phyloP scores from a whole-genome alignment of 2,888 invertebrate species.

The Lepidocyrtoides sp. region DNA sequence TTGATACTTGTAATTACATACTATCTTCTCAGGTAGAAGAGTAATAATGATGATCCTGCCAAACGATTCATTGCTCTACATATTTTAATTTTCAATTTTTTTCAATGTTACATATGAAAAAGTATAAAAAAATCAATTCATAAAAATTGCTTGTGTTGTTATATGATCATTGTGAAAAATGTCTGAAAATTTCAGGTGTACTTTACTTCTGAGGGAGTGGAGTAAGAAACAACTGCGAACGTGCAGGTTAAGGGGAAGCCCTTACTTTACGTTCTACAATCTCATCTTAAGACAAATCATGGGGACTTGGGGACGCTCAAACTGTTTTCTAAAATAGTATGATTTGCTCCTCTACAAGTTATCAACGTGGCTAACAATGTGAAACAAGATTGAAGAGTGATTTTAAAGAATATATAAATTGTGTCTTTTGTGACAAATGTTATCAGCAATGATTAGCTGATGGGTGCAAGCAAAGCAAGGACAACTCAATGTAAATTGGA shows the following conservation, averaged over 20 bases:
- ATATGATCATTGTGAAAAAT: not conserved
- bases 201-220: not conserved
- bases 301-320: not conserved
- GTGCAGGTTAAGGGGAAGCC: conserved; percentile 7
- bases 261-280: not conserved
- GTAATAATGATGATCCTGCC: too few relatives aligned
- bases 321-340: not conserved
- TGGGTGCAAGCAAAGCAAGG: conserved; percentile 67
- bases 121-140: too few relatives aligned
- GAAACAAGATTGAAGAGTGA: conserved; percentile 39
- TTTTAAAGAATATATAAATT: conserved; percentile 5
- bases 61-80: not conserved
- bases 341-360: not conserved
- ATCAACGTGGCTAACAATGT: conserved; percentile 39
- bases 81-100: too few relatives aligned
- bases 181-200: not conserved
- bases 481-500: conserved; percentile 49
- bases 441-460: conserved; percentile 7
- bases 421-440: conserved; percentile 53
- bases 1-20: too few relatives aligned
- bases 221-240: too few relatives aligned
- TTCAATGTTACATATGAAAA: too few relatives aligned
- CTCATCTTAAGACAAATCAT: not conserved
- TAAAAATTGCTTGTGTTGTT: too few relatives aligned
- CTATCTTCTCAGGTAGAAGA: too few relatives aligned